Conservation (phyloP, 1,140 invertebrate genomes). For the Danaus melanippus region DNA sequence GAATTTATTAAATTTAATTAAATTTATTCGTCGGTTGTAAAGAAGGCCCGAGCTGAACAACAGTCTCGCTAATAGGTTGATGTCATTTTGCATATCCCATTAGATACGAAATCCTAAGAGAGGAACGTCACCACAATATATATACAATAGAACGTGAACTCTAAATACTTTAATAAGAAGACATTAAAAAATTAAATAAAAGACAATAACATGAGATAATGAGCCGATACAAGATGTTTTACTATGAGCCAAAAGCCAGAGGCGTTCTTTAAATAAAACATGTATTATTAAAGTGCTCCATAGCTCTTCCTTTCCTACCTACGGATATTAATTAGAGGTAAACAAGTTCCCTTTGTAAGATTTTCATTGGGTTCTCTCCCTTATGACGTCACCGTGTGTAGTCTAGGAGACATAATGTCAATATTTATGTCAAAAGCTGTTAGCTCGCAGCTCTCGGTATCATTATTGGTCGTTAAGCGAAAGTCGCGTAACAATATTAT, state of each 20-base stretch:
- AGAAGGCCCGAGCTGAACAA: no score
- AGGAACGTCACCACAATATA: not conserved
- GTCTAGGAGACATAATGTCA: conserved; percentile 1
- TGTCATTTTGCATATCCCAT: conserved; percentile 38
- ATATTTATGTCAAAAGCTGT: no score
- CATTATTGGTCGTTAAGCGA: not conserved
- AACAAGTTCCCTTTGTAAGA: conserved; percentile 47
- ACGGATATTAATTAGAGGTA: conserved; percentile 56
- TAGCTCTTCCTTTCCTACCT: conserved; percentile 20
- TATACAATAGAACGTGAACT: no score
- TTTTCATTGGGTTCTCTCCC: conserved; percentile 38
- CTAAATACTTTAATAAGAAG: no score
- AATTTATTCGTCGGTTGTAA: no score
- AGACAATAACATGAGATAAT: no score
- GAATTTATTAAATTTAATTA: no score
- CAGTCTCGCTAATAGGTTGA: conserved; percentile 46
- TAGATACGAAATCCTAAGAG: conserved; percentile 8
- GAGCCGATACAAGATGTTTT: no score
- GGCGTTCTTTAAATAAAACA: not conserved
- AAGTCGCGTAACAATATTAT: not conserved
- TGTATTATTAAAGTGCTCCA: no score
- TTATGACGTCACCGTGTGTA: conserved; percentile 21
- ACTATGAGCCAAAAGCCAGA: not conserved
- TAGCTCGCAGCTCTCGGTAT: no score
- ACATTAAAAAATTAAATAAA: no score